Base-by-base conservation (phyloP, 1,140 invertebrate species). In the Drosophila gunungcola region DNA sequence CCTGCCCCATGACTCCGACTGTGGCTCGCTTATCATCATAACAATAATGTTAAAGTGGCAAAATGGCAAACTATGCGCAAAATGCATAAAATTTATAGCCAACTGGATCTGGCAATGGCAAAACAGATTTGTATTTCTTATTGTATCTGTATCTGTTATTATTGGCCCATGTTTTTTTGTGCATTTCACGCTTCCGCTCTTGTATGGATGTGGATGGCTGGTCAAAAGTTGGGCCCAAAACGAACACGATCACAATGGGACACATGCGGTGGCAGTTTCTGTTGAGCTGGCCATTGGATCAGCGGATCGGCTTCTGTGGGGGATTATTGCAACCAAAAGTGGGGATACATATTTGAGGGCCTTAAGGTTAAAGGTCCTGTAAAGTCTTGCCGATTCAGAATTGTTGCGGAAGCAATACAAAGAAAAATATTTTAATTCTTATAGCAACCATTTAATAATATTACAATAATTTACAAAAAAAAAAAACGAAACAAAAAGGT, bases 21-120 rank as follows among this genome's bases (percentile, higher is more conserved):
- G 49, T 80, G 72, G 82, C 79, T 78, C 84, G 73, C 81, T 91
- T 85, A 91, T 91, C 89, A 91, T 89, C 86, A 89, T 91, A 91
- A 91, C 89, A 91, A 91, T 91, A 91, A 91, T 89, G 89, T 89
- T 91, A 89, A 91, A 91, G 89, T 91, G 89, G 84, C 89, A 91
- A 91, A 91, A 91, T 91, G 88, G 89, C 89, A 89, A 91, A 91
- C 78, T 89, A 80, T 82, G 70, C 73, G 68, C 70, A 65, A 82
- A 91, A 89, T 80, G 63, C 81, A 89, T 82, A 76, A 80, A 91
- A 91, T 89, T 86, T 89, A 86, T 89, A 74, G 70, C 64, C 84
- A 51, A 67, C 45, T 76, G 63, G 51, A n/a, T 42, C 32, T 4
- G 42, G 63, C 62, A 58, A 51, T 48, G 61, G 61, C 53, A 25